Conservation (phyloP, 53 echinoderm and acorn worm species). For the Arbacia lixula region DNA sequence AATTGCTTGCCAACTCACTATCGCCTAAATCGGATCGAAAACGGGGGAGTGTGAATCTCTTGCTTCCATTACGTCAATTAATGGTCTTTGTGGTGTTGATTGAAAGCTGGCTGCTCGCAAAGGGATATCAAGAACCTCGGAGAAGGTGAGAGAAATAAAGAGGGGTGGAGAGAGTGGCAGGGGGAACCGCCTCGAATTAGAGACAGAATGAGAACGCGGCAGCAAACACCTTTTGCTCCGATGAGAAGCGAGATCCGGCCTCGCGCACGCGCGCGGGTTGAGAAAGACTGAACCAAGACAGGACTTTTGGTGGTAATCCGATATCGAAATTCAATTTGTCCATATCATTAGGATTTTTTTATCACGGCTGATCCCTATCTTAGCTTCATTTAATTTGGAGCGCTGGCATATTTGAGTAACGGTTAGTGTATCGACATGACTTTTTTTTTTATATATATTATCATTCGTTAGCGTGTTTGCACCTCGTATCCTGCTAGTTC, state of each 20-base stretch:
- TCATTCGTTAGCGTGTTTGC: no score
- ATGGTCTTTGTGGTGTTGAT: conserved; percentile 56
- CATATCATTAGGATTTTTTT: conserved; percentile 51
- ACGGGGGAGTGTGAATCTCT: conserved; percentile 30
- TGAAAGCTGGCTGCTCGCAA: conserved; percentile 29
- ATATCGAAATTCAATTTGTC: conserved; percentile 52
- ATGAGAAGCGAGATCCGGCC: no score
- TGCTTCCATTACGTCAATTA: conserved; percentile 56
- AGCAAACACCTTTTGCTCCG: conserved; percentile 38
- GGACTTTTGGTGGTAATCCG: conserved; percentile 40
- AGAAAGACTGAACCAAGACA: no score
- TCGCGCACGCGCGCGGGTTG: no score
- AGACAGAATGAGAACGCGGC: conserved; percentile 12
- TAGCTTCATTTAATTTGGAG: conserved; percentile 20
- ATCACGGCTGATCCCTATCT: conserved; percentile 32
- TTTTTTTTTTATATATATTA: no score
- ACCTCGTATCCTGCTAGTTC: no score
- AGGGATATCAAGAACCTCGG: conserved; percentile 1
- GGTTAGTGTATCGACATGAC: conserved; percentile 15
- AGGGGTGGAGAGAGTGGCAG: no score
- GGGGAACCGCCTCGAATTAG: conserved; percentile 45
- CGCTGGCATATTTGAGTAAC: no score
- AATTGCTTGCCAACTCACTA: conserved; percentile 55
- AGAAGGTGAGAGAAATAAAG: no score
- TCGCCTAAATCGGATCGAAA: conserved; percentile 42